Evolutionary conservation across 2,888 invertebrate genomes (phyloP).

Genomic region (Ectemnius cavifrons): DNA sequence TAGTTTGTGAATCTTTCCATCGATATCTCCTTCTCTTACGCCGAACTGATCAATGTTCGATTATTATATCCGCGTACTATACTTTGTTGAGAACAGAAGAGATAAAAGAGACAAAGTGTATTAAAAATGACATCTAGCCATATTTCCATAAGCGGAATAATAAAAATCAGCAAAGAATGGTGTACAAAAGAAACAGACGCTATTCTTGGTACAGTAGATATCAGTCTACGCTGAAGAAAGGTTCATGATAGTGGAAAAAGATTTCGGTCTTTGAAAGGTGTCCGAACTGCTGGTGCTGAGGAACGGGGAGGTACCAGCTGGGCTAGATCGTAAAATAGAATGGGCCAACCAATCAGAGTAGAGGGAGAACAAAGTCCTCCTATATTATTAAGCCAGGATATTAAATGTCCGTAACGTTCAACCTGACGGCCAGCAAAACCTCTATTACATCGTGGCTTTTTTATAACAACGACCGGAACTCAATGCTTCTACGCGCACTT

Average conservation of each 20-base stretch:
- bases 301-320: slow-evolving; percentile 56
- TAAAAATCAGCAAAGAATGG: too few species aligned
- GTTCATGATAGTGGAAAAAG: slow-evolving; percentile 63
- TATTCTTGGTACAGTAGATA: slow-evolving; percentile 28
- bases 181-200: background rate
- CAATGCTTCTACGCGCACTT: background rate
- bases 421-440: slow-evolving; percentile 42
- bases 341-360: slow-evolving; percentile 45
- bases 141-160: too few species aligned
- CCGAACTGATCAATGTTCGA: background rate
- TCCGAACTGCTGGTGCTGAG: slow-evolving; percentile 43
- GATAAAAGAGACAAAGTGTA: too few species aligned
- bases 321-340: slow-evolving; percentile 53
- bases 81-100: too few species aligned
- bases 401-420: slow-evolving; percentile 56
- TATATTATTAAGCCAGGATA: slow-evolving; percentile 63
- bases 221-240: slow-evolving; percentile 9
- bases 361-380: slow-evolving; percentile 54
- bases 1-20: background rate
- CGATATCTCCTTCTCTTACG: background rate
- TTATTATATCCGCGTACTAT: too few species aligned
- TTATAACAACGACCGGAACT: background rate
- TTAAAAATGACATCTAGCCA: too few species aligned
- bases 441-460: slow-evolving; percentile 29
- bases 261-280: slow-evolving; percentile 58